Conservation (phyloP, 53 echinoderm and acorn worm genomes). For the Echinometra lucunter region DNA sequence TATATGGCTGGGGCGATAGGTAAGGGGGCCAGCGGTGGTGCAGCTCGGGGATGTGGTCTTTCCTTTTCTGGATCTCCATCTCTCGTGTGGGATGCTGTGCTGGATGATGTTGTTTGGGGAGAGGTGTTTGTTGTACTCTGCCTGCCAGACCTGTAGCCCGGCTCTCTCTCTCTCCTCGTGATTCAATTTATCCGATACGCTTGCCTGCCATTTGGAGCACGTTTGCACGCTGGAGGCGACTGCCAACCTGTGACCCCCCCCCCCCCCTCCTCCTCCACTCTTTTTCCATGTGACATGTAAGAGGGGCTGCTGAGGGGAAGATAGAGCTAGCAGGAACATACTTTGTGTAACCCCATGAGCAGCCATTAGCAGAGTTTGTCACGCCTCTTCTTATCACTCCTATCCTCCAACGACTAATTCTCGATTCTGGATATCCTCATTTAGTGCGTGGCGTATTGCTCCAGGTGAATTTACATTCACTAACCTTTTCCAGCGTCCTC, state of each 20-base stretch:
- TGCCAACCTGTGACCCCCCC: not conserved
- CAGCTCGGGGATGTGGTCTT: constrained; percentile 17
- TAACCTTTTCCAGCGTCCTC: not conserved
- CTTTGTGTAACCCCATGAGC: constrained; percentile 26
- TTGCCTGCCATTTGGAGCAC: constrained; percentile 59
- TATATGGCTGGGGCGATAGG: constrained; percentile 59
- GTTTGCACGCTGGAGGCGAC: constrained; percentile 44
- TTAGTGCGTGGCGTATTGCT: not conserved
- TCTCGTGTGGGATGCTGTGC: not conserved
- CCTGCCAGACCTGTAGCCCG: not conserved
- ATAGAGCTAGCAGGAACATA: constrained; percentile 6
- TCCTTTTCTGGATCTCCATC: constrained; percentile 1
- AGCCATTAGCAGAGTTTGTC: constrained; percentile 45
- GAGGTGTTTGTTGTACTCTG: constrained; percentile 40
- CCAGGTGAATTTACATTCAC: constrained; percentile 20
- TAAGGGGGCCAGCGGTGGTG: constrained; percentile 22
- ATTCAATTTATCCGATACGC: constrained; percentile 50
- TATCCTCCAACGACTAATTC: constrained; percentile 7
- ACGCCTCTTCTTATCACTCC: not conserved
- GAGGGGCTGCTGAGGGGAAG: constrained; percentile 14
- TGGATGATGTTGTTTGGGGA: not conserved
- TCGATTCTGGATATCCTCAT: not conserved
- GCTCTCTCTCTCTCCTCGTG: constrained; percentile 30
- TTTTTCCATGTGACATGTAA: not conserved
- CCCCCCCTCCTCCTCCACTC: not conserved